Evolutionary conservation across 2,797 vertebrate genomes (phyloP).

Genomic region (Lycodopsis pacificus): DNA sequence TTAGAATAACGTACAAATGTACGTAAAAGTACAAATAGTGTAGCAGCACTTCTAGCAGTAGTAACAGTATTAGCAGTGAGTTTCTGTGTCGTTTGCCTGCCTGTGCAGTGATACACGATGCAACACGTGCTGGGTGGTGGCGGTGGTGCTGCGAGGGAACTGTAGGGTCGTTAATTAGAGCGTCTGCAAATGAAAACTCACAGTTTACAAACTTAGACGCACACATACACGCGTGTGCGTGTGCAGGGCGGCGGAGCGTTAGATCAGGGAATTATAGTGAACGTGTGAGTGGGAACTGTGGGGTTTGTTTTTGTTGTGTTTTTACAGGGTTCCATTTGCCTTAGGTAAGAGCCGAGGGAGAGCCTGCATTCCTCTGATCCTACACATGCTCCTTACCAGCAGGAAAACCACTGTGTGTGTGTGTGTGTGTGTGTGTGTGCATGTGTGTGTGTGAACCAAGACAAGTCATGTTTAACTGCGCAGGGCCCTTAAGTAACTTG

Average conservation of each 20-base stretch:
- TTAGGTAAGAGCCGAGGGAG: conserved; percentile 68
- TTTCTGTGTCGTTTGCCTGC: conserved; percentile 13
- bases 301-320: conserved; percentile 70
- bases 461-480: conserved; percentile 37
- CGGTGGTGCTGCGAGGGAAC: conserved; percentile 15
- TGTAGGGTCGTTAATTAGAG: conserved; percentile 52
- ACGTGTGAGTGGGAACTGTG: conserved; percentile 76
- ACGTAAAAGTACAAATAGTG: not conserved
- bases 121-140: conserved; percentile 21
- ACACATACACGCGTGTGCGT: conserved; percentile 1
- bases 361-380: conserved; percentile 74
- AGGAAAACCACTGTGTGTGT: conserved; percentile 57
- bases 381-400: conserved; percentile 58
- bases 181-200: conserved; percentile 56
- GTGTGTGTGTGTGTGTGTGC: conserved; percentile 1
- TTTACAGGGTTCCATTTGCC: conserved; percentile 70
- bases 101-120: not conserved
- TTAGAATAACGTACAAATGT: not conserved
- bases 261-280: conserved; percentile 72
- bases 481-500: conserved; percentile 39
- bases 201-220: conserved; percentile 44
- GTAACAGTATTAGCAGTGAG: not conserved
- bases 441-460: not conserved
- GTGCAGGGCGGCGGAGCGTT: conserved; percentile 52
- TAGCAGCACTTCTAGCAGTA: not conserved